Conservation (phyloP, 2,113 vertebrate genomes). For the Dendrocopos noguchii region DNA sequence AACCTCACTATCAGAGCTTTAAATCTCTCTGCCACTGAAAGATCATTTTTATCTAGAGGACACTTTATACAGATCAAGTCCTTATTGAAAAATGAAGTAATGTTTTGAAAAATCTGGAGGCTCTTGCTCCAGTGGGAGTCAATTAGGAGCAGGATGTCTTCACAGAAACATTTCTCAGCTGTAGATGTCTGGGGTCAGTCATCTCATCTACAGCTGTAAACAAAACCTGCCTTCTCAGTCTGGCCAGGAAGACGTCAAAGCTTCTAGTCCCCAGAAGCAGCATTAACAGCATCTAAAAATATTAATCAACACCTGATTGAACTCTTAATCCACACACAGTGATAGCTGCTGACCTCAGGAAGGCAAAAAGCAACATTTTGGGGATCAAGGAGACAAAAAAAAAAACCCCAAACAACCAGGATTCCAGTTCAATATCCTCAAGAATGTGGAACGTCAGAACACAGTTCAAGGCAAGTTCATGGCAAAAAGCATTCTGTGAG, state of each 20-base stretch:
- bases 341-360: neutral
- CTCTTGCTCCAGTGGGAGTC: neutral
- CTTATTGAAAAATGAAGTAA: slow-evolving; percentile 14
- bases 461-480: slow-evolving; percentile 54
- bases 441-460: neutral
- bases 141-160: neutral
- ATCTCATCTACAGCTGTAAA: slow-evolving; percentile 9
- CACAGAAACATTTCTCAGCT: slow-evolving; percentile 43
- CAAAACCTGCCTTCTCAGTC: neutral
- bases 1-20: neutral
- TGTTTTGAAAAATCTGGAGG: slow-evolving; percentile 1
- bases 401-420: neutral
- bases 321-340: neutral
- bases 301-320: neutral
- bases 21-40: neutral
- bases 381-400: neutral
- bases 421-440: neutral
- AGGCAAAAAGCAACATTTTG: neutral
- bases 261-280: neutral
- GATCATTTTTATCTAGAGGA: neutral
- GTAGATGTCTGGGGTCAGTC: neutral
- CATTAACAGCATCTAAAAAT: neutral
- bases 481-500: slow-evolving; percentile 37
- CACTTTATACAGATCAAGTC: neutral
- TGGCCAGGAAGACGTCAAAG: neutral